Evolutionary conservation across 1,140 invertebrate species (phyloP).

Genomic region (Atta cephalotes): DNA sequence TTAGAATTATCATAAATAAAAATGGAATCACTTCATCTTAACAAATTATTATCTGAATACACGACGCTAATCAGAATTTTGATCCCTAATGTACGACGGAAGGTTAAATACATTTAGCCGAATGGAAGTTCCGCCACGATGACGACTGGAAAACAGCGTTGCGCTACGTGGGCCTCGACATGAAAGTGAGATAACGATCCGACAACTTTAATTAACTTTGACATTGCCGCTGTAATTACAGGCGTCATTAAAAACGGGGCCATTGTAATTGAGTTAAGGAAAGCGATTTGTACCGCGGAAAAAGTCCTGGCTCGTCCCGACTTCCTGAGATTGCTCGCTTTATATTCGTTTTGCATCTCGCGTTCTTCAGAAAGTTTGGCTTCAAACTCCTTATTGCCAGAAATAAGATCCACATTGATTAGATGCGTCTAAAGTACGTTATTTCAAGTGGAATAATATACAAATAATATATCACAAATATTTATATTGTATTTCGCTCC

Average conservation of each 20-base stretch:
- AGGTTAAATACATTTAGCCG: constrained; percentile 42
- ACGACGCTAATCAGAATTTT: neutral
- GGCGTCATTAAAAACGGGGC: constrained; percentile 73
- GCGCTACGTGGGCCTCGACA: constrained; percentile 67
- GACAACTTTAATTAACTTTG: constrained; percentile 78
- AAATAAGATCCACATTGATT: neutral
- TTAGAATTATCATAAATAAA: neutral
- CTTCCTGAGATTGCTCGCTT: constrained; percentile 52
- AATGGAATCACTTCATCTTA: neutral
- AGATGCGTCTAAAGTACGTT: neutral
- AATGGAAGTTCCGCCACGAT: constrained; percentile 28
- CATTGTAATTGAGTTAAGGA: constrained; percentile 78
- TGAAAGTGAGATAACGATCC: constrained; percentile 77
- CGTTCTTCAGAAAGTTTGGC: neutral
- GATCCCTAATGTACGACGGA: neutral
- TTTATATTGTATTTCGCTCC: no score
- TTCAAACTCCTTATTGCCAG: neutral
- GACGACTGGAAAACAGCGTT: constrained; percentile 62
- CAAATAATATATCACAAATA: neutral
- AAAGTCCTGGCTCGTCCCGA: constrained; percentile 54
- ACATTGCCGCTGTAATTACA: constrained; percentile 76
- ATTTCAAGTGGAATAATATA: neutral
- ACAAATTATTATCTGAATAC: neutral
- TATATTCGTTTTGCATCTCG: constrained; percentile 17
- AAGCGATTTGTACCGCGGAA: constrained; percentile 72